Evolutionary conservation across 2,797 vertebrate species (phyloP), one percentile per base, ranked within the genome.

Genomic region (Chiloscyllium punctatum): DNA sequence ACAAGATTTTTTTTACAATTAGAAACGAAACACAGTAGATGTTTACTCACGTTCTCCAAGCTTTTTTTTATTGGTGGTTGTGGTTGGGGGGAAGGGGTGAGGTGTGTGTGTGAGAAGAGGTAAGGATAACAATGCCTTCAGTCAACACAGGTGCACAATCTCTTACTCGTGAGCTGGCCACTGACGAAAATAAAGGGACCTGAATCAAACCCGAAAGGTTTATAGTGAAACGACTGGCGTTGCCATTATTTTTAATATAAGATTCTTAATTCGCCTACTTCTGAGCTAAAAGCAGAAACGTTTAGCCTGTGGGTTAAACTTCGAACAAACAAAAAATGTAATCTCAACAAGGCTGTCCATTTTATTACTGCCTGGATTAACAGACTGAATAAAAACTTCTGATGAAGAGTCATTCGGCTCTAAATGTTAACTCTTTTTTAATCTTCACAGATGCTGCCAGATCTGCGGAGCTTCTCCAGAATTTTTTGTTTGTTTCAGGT

Each of bases 81-180:
- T 62, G 57, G 57, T 62, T 57, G 57, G 4, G 42, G 23, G 37
- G 21, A 25, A 69, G 68, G 23, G n/a, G 37, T 18, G 68, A 16
- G 37, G 91, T 23, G 5, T 16, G 4, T 37, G 66, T 66, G 66
- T 69, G 66, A 33, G 13, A 4, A 37, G 91, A 42, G 94, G 42
- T 71, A 21, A 51, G 92, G 42, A 48, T 57, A 96, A 96, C 96
- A 95, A 96, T 96, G 86, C 5, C 95, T 33, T 97, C 96, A 96
- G 97, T 97, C 97, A 97, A 97, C 97, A 97, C 97, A 97, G 97
- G 97, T 97, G 97, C 96, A 96, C 96, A 94, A 69, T 33, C 95
- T 74, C 23, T 23, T 79, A 48, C 62, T 72, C 33, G 27, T 66
- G 90, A 37, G 68, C n/a, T 42, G n/a, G 69, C 62, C 87, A n/a